Evolutionary conservation across 2,888 invertebrate genomes (phyloP), one percentile per base, ranked within the genome.

Genomic region (Hydroisotoma schaefferi): DNA sequence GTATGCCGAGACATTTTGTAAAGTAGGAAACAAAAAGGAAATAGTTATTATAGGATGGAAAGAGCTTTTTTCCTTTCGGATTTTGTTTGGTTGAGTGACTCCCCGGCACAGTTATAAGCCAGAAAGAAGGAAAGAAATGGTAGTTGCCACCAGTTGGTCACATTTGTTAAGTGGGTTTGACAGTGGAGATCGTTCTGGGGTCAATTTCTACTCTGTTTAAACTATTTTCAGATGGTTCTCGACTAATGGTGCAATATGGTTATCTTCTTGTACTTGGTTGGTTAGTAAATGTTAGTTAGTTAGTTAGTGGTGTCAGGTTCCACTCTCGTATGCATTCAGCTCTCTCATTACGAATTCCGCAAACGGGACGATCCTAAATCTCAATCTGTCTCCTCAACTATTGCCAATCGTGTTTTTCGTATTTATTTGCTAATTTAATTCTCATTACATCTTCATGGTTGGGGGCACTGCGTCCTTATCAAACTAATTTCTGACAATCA

Each of bases 371-470:
- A 40, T 40, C 15, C 15, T 20, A n/a, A 40, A 40, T 40, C 40
- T 20, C 40, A 40, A 40, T 40, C 40, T 40, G 40, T 40, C 40
- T 40, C 40, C 40, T 40, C 40, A n/a, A n/a, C n/a, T n/a, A n/a
- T n/a, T n/a, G n/a, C n/a, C n/a, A n/a, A n/a, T n/a, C n/a, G n/a
- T n/a, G n/a, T n/a, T n/a, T n/a, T n/a, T n/a, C n/a, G n/a, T n/a
- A n/a, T n/a, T n/a, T n/a, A n/a, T n/a, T n/a, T n/a, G n/a, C n/a
- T n/a, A n/a, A n/a, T n/a, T n/a, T n/a, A n/a, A n/a, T n/a, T n/a
- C n/a, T n/a, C n/a, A n/a, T n/a, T n/a, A n/a, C n/a, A n/a, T n/a
- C n/a, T n/a, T n/a, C n/a, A n/a, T n/a, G n/a, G n/a, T n/a, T n/a
- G n/a, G n/a, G n/a, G n/a, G n/a, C n/a, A n/a, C n/a, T n/a, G n/a